Base-by-base conservation (phyloP, 2,113 vertebrate species). In the Brachionichthys hirsutus region DNA sequence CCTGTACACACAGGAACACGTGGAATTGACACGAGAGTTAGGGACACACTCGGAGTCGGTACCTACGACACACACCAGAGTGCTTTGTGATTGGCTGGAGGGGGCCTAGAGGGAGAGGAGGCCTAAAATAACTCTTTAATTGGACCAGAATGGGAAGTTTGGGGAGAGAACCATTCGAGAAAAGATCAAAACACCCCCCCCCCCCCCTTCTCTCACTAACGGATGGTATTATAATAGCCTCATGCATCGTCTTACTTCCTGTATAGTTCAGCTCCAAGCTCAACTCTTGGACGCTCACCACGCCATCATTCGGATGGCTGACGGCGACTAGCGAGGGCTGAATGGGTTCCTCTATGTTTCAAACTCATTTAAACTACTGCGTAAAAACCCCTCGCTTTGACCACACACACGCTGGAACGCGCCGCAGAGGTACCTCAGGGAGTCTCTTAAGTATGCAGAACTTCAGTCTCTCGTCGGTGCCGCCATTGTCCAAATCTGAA, bases 371-470 rank as follows among this genome's bases (percentile, higher is more conserved):
- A 52, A 15, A 44, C 47, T 18, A 46, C 12, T 56, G 34, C 6
- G 36, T 10, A 38, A 15, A 38, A 48, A 65, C 47, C 18, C 4
- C 16, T 34, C 3, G 53, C 16, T 54, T 44, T 19, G 43, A 11
- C 42, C 40, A 47, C 38, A 44, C 11, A 48, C 10, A 38, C 17
- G 18, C 12, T 2, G 4, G 18, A 12, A 22, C 24, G 38, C 81
- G 17, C 18, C n/a, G 4, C 13, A 24, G 11, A 34, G 34, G 30
- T 83, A 98, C 97, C 95, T 94, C 89, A 1, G 96, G 94, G 71
- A 98, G 93, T 67, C 96, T 94, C 54, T 89, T 90, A 7, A 98
- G 79, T 64, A 98, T 90, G 81, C 95, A 92, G 80, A 95, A 92
- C 83, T 96, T 97, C 18, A 98, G 89, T 67, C 92, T 91, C 83